These are phyloP conservation scores for Marcusenius ussheri DNA, from an alignment of 2,113 vertebrate genomes.

Conservation along the genomic window DNA sequence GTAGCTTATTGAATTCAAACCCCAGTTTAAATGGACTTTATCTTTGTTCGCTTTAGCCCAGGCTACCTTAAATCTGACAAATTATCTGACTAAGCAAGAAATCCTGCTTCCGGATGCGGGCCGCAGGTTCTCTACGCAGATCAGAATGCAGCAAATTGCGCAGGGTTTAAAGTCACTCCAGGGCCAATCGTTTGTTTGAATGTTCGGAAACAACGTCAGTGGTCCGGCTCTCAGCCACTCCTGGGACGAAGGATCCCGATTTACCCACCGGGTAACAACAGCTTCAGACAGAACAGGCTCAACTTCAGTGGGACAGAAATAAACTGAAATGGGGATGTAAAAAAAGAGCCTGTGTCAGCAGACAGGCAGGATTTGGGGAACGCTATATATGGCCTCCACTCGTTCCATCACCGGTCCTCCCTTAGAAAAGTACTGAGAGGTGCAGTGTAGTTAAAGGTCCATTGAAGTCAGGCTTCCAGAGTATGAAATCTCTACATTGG, in stretches of 20 bases:
- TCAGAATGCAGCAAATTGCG: background rate
- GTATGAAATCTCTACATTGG: background rate
- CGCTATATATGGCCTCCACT: constrained; percentile 1
- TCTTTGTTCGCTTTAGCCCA: background rate
- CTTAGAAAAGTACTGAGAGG: background rate
- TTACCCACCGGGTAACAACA: background rate
- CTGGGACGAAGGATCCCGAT: background rate
- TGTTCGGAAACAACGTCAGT: background rate
- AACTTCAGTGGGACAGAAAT: constrained; percentile 1
- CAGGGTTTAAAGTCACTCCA: background rate
- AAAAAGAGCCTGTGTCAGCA: background rate
- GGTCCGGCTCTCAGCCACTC: background rate
- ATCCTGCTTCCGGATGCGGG: background rate
- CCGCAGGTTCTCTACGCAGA: background rate
- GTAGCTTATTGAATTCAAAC: background rate
- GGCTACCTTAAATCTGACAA: background rate
- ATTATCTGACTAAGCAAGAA: background rate
- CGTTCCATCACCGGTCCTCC: background rate
- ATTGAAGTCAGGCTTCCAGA: background rate
- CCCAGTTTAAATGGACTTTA: background rate
- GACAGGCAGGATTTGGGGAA: background rate
- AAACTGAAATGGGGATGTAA: background rate
- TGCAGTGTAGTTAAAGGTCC: background rate
- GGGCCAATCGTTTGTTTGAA: background rate
- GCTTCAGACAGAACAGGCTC: background rate